Evolutionary conservation across 2,113 vertebrate species (phyloP), one percentile per base, ranked within the genome.

Genomic region (Leiothrix lutea): DNA sequence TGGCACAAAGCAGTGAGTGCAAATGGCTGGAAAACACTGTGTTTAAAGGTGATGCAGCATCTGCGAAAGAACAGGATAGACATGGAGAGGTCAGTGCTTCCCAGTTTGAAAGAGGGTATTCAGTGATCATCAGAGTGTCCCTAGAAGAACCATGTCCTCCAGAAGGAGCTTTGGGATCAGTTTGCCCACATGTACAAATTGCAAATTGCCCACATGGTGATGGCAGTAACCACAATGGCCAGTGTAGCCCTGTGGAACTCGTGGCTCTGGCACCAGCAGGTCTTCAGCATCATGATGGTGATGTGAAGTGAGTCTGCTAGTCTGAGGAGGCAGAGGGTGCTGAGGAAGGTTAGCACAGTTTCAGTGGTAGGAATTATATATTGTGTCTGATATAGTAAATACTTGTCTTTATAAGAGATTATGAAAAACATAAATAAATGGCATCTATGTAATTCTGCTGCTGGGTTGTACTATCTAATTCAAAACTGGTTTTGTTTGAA

Each of bases 171-270:
- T 60, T 36, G 51, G 56, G 36, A 23, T 42, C 58, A 20, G 38
- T 77, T 84, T 89, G 16, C 53, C n/a, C 44, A 23, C 11, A 6
- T 1, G 2, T 42, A 35, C 20, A 19, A 72, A 22, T 9, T 26
- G 38, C 38, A 17, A 23, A 56, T 19, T n/a, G 40, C 23, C 50
- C 42, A 10, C 6, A 2, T 6, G n/a, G 25, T 14, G 29, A 25
- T 51, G 0, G 0, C 31, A 6, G 26, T 44, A 22, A 17, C 21
- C 2, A 0, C 14, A 31, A 5, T 13, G 31, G 12, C 16, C 21
- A 4, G 48, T 2, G 4, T 5, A 4, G 16, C n/a, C 23, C 5
- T 17, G 64, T 42, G 31, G 21, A 29, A 16, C 14, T 60, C 2
- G 0, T 14, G 54, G 38, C 45, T 35, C 13, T 33, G 47, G 31